Evolutionary conservation across 2,888 invertebrate species (phyloP), one percentile per base, ranked within the genome.

Genomic region (Cosmia pyralina): DNA sequence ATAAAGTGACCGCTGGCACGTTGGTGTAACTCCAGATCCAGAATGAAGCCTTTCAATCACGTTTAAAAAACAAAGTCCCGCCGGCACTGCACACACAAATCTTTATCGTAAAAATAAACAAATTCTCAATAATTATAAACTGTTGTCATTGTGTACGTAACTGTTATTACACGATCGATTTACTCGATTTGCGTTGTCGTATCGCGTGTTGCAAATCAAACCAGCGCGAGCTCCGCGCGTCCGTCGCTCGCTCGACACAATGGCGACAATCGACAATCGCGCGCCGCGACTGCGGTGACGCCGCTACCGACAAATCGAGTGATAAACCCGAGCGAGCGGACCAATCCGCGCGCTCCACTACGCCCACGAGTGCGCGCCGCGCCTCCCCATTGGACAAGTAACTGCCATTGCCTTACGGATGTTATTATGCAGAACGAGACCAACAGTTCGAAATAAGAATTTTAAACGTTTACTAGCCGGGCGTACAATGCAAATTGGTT

Each of bases 1-100:
- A 97, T 97, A 91, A 97, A 97, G 97, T 97, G 97, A 96, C 97
- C 97, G 96, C 97, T 97, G 96, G 97, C 97, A 96, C 97, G 97
- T 96, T 97, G 97, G 90, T 97, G 97, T 92, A 97, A 97, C 88
- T 98, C 97, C 96, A 97, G 97, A 97, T 98, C 97, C 97, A 97
- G 97, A 96, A 94, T 97, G 97, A 92, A 90, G 96, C 96, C 94
- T 97, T 97, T 50, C 65, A 85, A 90, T 85, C 90, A 88, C 87
- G 79, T 82, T 13, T 71, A 80, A 72, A 87, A 87, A 88, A 90
- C 87, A 83, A 82, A 83, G 89, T 90, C 89, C 90, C 90, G 83
- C 89, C 90, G 91, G 82, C 92, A 90, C 91, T 92, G 90, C 93
- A 88, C 87, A 89, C 91, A 85, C 85, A 85, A 72, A 77, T 77